phyloP scores from a whole-genome alignment of 2,113 vertebrate species.

The Hassar affinis region DNA sequence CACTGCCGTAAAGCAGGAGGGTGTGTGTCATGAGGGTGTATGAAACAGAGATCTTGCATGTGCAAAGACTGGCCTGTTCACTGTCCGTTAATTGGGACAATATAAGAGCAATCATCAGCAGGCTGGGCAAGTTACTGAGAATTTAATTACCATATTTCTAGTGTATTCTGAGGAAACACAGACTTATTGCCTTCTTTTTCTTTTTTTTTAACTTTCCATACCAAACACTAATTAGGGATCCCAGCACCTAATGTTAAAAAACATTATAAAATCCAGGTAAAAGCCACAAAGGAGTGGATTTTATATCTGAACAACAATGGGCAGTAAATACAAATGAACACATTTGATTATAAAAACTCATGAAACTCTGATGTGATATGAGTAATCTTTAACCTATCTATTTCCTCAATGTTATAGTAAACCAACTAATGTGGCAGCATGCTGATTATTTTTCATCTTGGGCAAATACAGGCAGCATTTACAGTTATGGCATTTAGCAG shows the following conservation, averaged over 20 bases:
- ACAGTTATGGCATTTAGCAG: too few species aligned
- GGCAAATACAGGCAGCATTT: too few species aligned
- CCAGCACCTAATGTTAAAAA: neutral
- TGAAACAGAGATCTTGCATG: neutral
- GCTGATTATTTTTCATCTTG: neutral
- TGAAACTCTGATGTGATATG: neutral
- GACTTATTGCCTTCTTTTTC: neutral
- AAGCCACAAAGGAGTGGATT: neutral
- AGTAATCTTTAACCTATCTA: neutral
- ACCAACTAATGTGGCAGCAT: neutral
- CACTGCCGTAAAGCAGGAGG: slow-evolving; percentile 63
- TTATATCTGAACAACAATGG: neutral
- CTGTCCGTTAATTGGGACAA: neutral
- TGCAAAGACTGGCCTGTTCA: neutral
- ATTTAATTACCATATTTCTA: neutral
- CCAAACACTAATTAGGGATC: neutral
- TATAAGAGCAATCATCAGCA: neutral
- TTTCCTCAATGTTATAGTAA: neutral
- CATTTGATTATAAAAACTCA: too few species aligned
- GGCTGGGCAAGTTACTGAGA: neutral
- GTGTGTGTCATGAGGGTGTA: neutral
- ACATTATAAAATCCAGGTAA: neutral
- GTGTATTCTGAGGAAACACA: neutral
- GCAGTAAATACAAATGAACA: too few species aligned
- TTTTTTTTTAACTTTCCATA: neutral